phyloP scores from a whole-genome alignment of 2,888 invertebrate genomes.

The Melangyna quadrimaculata region DNA sequence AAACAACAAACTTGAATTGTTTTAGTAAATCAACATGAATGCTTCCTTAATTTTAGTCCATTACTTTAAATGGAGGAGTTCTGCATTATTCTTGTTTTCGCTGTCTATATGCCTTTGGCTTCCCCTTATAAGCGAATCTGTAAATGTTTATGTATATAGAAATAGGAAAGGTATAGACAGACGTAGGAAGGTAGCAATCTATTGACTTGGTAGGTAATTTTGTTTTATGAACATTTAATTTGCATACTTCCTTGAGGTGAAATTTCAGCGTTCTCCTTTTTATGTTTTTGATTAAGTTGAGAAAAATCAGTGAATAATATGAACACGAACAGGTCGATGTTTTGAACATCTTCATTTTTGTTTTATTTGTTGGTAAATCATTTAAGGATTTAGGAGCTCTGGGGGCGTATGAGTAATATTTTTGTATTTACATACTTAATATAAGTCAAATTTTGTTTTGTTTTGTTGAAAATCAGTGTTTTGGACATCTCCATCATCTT shows the following conservation, averaged over 20 bases:
- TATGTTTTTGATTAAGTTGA: slow-evolving; percentile 5
- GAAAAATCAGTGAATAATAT: not conserved
- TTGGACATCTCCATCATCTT: too few relatives aligned
- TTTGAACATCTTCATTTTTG: not conserved
- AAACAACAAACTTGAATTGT: slow-evolving; percentile 46
- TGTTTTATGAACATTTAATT: slow-evolving; percentile 27
- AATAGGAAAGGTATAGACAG: too few relatives aligned
- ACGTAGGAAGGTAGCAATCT: not conserved
- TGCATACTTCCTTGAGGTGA: slow-evolving; percentile 41
- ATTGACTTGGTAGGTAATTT: slow-evolving; percentile 18
- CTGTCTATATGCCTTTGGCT: slow-evolving; percentile 3
- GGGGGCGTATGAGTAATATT: slow-evolving; percentile 4
- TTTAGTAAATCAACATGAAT: slow-evolving; percentile 64
- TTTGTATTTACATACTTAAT: too few relatives aligned
- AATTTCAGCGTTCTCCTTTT: not conserved
- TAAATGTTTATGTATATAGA: not conserved
- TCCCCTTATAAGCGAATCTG: not conserved
- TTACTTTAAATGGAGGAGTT: slow-evolving; percentile 60
- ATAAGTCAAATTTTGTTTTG: too few relatives aligned
- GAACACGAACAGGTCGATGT: not conserved
- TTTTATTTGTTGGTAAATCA: not conserved
- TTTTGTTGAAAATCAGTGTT: too few relatives aligned
- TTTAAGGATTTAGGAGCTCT: not conserved
- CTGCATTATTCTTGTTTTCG: slow-evolving; percentile 24
- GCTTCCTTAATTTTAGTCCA: slow-evolving; percentile 66